These are phyloP conservation scores for Suncus etruscus DNA, from an alignment of 2,113 vertebrate species.

Conservation along the genomic window DNA sequence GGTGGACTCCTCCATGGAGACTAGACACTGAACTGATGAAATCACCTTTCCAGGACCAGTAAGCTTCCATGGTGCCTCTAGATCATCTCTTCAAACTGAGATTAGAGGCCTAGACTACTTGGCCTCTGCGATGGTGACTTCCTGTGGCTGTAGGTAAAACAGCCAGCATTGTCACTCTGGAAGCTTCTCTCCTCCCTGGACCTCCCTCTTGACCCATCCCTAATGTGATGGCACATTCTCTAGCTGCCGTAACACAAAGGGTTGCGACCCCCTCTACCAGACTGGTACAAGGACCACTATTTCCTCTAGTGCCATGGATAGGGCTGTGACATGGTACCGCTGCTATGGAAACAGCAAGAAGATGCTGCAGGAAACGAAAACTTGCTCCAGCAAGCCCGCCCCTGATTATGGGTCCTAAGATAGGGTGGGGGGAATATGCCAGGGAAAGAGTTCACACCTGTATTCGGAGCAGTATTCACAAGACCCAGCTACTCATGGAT, in stretches of 20 bases:
- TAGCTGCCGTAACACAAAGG: not conserved
- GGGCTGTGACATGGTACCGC: rapidly evolving
- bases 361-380: not conserved
- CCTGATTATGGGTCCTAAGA: not conserved
- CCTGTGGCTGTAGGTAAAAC: not conserved
- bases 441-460: not conserved
- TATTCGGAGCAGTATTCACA: not conserved
- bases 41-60: not conserved
- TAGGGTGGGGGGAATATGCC: rapidly evolving
- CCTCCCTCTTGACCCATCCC: not conserved
- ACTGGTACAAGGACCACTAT: no score
- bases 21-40: not conserved
- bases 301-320: no score
- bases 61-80: rapidly evolving
- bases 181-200: not conserved
- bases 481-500: not conserved
- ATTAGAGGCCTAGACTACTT: no score
- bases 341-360: not conserved
- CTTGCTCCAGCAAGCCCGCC: not conserved
- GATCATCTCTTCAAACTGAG: no score
- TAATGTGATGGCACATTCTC: not conserved
- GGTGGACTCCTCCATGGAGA: no score
- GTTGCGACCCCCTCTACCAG: no score
- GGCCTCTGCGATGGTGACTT: not conserved
- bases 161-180: no score